Base-by-base conservation (phyloP, 2,113 vertebrate genomes). In the Trogon melanurus region DNA sequence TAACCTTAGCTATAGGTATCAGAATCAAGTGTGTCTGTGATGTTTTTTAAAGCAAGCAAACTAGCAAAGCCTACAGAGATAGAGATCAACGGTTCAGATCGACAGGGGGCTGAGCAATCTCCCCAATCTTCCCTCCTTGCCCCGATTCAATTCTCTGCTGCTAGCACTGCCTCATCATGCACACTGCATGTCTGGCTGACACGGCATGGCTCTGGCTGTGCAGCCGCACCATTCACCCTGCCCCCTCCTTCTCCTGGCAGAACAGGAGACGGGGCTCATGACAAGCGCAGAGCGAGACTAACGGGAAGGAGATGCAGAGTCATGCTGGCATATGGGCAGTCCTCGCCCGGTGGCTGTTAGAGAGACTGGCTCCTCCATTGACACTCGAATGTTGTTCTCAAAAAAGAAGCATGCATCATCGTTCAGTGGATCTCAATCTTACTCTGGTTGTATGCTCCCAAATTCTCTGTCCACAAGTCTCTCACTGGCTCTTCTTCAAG, bases 291-390 rank as follows among this genome's bases (percentile, higher is more conserved):
- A 92, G 85, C 13, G 19, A 88, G 86, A 86, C 81, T 73, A 45
- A 79, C 44, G 70, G 86, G 93, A 93, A 94, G 91, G 79, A 76
- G 88, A 96, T 92, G 95, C 96, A 91, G 82, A 95, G 95, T 96
- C 92, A 97, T 85, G 91, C 91, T 97, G 91, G 88, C 84, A 53
- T 82, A 79, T 48, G 96, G 93, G 71, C 94, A 95, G 94, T 75
- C 66, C 84, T 95, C 95, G 79, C 60, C 85, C 72, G 91, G 82
- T 86, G 85, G 82, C 88, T 94, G 89, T 95, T 81, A 91, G 95
- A 91, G 93, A 41, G 56, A 21, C 45, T 25, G 60, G 51, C 23
- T 88, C 79, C 60, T 86, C 61, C 74, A 17, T 5, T 48, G 57
- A 48, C 50, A 12, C 62, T 27, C 32, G 26, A 26, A 12, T 29